Conservation (phyloP, 2,888 invertebrate genomes). For the Hirudinaria manillensis region DNA sequence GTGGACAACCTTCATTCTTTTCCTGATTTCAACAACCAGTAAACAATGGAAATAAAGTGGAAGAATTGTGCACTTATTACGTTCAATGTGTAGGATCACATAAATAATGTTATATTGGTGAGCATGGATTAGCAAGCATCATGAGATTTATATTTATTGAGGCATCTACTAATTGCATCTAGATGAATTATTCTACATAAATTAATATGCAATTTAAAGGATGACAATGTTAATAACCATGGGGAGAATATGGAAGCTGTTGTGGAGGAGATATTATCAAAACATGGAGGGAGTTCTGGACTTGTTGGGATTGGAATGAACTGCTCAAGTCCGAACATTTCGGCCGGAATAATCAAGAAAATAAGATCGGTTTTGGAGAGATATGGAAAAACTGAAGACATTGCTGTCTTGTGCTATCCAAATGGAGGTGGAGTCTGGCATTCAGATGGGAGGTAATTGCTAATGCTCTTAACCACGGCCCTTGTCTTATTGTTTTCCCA, state of each 20-base stretch:
- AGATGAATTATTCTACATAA: too few species aligned
- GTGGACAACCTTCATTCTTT: too few species aligned
- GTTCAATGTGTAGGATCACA: too few species aligned
- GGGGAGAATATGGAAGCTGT: slow-evolving; percentile 74
- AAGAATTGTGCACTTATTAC: too few species aligned
- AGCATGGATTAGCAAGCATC: too few species aligned
- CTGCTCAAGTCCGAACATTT: slow-evolving; percentile 69
- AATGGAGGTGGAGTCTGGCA: slow-evolving; percentile 68
- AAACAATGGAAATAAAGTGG: too few species aligned
- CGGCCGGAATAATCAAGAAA: slow-evolving; percentile 56
- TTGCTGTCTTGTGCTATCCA: slow-evolving; percentile 74
- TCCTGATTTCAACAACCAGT: too few species aligned
- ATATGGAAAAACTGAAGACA: slow-evolving; percentile 52
- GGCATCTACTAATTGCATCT: too few species aligned
- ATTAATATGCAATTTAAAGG: slow-evolving; percentile 53
- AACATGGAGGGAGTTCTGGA: slow-evolving; percentile 58
- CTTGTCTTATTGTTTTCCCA: not conserved
- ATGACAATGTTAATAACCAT: slow-evolving; percentile 65
- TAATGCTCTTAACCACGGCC: too few species aligned
- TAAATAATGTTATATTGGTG: too few species aligned
- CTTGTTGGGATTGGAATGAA: slow-evolving; percentile 78
- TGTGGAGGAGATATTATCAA: slow-evolving; percentile 58
- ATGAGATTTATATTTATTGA: too few species aligned
- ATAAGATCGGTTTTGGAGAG: slow-evolving; percentile 18
- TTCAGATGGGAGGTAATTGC: slow-evolving; percentile 49